Evolutionary conservation across 2,113 vertebrate species (phyloP).

Genomic region (Craseonycteris thonglongyai): DNA sequence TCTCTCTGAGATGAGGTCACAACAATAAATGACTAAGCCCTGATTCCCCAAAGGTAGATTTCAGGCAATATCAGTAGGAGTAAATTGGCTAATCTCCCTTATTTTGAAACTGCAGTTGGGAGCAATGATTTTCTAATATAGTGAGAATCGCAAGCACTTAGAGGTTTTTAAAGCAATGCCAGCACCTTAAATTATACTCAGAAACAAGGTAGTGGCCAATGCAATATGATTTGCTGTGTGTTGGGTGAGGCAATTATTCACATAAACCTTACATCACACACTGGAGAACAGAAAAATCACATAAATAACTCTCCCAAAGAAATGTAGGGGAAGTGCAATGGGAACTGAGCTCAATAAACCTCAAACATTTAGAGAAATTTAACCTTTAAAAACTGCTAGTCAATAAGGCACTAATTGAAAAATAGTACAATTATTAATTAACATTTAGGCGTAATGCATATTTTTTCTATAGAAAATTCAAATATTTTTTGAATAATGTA

Average conservation of each 20-base stretch:
- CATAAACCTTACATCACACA: background rate
- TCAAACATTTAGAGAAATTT: background rate
- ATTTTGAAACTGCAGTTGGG: background rate
- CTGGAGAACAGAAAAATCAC: background rate
- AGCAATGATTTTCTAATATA: slow-evolving; percentile 24
- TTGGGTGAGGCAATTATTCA: background rate
- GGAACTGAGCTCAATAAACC: background rate
- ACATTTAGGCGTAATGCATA: background rate
- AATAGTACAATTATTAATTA: background rate
- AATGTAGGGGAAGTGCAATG: background rate
- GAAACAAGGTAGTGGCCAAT: background rate
- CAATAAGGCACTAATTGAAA: background rate
- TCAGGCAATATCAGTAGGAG: background rate
- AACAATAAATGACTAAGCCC: background rate
- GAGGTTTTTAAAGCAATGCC: background rate
- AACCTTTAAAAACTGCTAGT: background rate
- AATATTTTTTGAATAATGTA: background rate
- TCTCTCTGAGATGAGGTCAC: background rate
- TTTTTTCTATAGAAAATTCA: background rate
- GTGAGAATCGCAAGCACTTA: background rate
- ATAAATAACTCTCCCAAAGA: background rate
- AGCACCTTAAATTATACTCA: slow-evolving; percentile 11
- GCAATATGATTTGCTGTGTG: background rate
- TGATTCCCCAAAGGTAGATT: background rate
- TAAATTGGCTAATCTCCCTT: background rate